Base-by-base conservation (phyloP, 2,113 vertebrate genomes). In the Lepidothrix coronata region DNA sequence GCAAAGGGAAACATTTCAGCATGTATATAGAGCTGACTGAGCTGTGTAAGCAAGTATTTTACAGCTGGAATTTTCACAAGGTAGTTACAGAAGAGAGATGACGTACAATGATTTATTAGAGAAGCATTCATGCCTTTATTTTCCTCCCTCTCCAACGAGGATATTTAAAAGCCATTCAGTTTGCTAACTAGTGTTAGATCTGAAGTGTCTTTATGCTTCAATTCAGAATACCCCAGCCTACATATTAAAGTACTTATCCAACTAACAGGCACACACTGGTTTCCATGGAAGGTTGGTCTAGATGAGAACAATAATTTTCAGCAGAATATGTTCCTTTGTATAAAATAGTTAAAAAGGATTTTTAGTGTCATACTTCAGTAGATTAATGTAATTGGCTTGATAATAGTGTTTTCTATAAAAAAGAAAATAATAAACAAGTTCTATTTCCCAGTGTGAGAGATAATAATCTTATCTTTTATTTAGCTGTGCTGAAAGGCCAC, bases 41-140 rank as follows among this genome's bases (percentile, higher is more conserved):
- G 73, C 80, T 93, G 33, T 48, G 73, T 22, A 78, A 95, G 48
- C 48, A 87, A 52, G 33, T 91, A 46, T 83, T 96, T 91, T 87
- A 89, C 33, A 72, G 35, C 43, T 78, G 48, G 55, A 93, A 78
- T 78, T 93, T 85, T 48, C 44, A 77, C 71, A 80, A 62, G 18
- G 59, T 58, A 85, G 70, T 77, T 82, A 71, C 30, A 94, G 62
- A 66, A 82, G n/a, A 87, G 48, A 85, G 35, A 66, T 73, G 68
- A 73, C 48, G 54, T 25, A 82, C 33, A 68, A 18, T 41, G 41
- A 74, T 85, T 85, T 89, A 71, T 70, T 72, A 87, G 14, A 73
- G 59, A 85, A 79, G 65, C 59, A 88, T 68, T 48, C 57, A 84
- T 44, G 37, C 16, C 25, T 85, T 85, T 23, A 37, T 49, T 63